Base-by-base conservation (phyloP, 2,797 vertebrate genomes). In the Prunella strophiata region DNA sequence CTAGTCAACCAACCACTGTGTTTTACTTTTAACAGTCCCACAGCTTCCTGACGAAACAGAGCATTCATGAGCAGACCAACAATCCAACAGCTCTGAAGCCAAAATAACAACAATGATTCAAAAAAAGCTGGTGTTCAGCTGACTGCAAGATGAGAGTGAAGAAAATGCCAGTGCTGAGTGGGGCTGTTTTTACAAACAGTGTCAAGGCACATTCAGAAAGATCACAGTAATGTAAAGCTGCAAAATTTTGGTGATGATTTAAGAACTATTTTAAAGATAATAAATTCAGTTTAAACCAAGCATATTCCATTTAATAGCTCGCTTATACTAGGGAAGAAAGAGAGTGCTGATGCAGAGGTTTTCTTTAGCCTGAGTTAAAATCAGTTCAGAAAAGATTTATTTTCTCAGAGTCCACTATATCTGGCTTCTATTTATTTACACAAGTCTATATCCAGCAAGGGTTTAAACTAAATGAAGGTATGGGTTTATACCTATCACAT, bases 351-450 rank as follows among this genome's bases (percentile, higher is more conserved):
- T 59, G 45, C 47, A 81, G 58, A 63, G 45, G 62, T 88, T 94
- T 88, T 78, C 78, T 71, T 92, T 32, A 92, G 72, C 63, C 50
- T 58, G 45, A 54, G 61, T 68, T 73, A 91, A 90, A 82, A 85
- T 73, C 71, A 71, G 29, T 43, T 76, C 51, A 92, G 77, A 79
- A 79, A 51, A 79, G 57, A 82, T 51, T 79, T 84, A 82, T 89
- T 96, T 95, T 85, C 71, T 91, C 75, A 66, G 50, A 85, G 68
- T 22, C 50, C 16, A 61, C 63, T 85, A 55, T 86, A 96, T 74
- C 85, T 77, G 71, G 80, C 83, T 72, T 89, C 50, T 79, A 42
- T 93, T 94, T 93, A 94, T 93, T 94, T 94, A 90, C 38, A 65
- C 7, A 17, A 91, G 57, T 61, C 91, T 90, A 83, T 86, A 89